phyloP scores from a whole-genome alignment of 2,888 invertebrate genomes.

The Machimus atricapillus region DNA sequence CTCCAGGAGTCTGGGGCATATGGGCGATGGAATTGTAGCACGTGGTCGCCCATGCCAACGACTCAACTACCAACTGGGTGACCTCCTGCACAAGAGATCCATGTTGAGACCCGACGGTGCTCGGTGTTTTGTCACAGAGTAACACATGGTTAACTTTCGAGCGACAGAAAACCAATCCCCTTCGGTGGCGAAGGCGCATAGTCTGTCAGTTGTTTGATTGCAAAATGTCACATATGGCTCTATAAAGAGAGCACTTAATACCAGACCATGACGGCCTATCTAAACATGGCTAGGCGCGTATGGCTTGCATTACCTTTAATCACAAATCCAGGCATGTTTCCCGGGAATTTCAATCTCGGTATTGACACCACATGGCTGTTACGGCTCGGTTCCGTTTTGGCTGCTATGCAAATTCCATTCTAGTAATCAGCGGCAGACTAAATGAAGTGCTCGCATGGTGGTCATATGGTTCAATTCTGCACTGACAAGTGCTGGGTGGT shows the following conservation, averaged over 20 bases:
- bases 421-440: constrained; percentile 34
- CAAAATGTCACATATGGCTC: constrained; percentile 46
- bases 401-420: constrained; percentile 43
- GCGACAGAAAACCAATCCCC: constrained; percentile 14
- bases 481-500: neutral
- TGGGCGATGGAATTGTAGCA: neutral
- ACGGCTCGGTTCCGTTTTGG: constrained; percentile 40
- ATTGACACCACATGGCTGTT: constrained; percentile 42
- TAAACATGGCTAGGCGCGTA: constrained; percentile 37
- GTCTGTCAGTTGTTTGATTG: constrained; percentile 45
- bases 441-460: neutral
- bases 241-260: constrained; percentile 40
- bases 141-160: constrained; percentile 13
- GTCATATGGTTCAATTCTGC: constrained; percentile 5
- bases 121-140: constrained; percentile 14
- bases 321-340: constrained; percentile 39
- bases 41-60: neutral
- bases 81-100: neutral
- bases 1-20: neutral
- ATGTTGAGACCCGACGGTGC: neutral
- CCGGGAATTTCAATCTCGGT: constrained; percentile 35
- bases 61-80: neutral
- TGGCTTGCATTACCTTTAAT: constrained; percentile 44
- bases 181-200: neutral
- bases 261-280: constrained; percentile 21